Evolutionary conservation across 1,140 invertebrate species (phyloP).

Genomic region (Coelopa frigida): DNA sequence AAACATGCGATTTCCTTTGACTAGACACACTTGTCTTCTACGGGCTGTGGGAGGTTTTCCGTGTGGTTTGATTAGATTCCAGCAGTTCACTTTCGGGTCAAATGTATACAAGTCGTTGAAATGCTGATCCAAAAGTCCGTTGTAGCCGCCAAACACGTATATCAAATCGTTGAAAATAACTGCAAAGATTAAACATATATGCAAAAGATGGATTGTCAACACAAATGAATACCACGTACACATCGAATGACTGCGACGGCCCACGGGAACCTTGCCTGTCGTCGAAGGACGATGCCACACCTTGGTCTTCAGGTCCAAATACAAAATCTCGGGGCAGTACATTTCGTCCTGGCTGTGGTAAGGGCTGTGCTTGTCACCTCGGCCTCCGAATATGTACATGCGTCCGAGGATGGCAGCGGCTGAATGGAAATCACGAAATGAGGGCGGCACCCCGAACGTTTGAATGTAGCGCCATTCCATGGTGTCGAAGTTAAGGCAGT

Average conservation of each 20-base stretch:
- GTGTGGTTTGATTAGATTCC: slow-evolving; percentile 54
- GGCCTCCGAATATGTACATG: slow-evolving; percentile 84
- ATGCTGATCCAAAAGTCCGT: slow-evolving; percentile 64
- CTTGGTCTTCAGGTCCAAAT: slow-evolving; percentile 62
- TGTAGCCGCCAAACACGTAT: slow-evolving; percentile 85
- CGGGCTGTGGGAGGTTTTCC: slow-evolving; percentile 60
- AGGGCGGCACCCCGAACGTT: slow-evolving; percentile 55
- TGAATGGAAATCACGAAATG: slow-evolving; percentile 81
- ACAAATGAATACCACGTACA: slow-evolving; percentile 72
- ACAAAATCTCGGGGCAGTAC: slow-evolving; percentile 71
- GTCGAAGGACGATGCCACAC: slow-evolving; percentile 60
- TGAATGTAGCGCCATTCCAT: slow-evolving; percentile 62
- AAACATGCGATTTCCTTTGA: slow-evolving; percentile 63
- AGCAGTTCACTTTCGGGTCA: slow-evolving; percentile 53
- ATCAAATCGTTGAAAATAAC: slow-evolving; percentile 68
- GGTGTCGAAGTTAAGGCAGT: slow-evolving; percentile 64
- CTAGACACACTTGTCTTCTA: slow-evolving; percentile 69
- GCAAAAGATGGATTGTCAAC: slow-evolving; percentile 25
- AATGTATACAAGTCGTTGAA: slow-evolving; percentile 76
- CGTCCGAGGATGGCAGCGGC: slow-evolving; percentile 62
- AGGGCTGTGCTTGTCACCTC: slow-evolving; percentile 60
- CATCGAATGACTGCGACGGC: slow-evolving; percentile 79
- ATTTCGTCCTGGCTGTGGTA: slow-evolving; percentile 61
- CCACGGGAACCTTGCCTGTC: slow-evolving; percentile 55
- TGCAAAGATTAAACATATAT: slow-evolving; percentile 40